A percentile compares a stretch with the other conserved stretches of the same genome.
Conservation (phyloP, 1,140 invertebrate species). For the Battus philenor region DNA sequence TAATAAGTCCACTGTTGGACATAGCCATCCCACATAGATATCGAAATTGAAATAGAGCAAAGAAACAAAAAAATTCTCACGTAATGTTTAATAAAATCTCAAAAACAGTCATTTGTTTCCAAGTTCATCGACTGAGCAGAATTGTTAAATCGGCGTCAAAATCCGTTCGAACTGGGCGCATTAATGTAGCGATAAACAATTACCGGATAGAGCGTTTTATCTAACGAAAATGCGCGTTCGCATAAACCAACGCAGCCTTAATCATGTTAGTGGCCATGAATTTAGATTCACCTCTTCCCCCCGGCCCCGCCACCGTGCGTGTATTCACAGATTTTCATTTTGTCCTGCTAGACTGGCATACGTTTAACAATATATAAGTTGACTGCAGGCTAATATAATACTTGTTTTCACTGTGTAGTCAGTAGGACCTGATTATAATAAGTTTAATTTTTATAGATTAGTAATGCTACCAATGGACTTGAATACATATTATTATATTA, state of each 20-base stretch:
- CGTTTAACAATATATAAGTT: too few relatives aligned
- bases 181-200: slow-evolving; percentile 37
- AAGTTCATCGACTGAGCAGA: slow-evolving; percentile 15
- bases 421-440: too few relatives aligned
- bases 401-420: too few relatives aligned
- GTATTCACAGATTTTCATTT: slow-evolving; percentile 12
- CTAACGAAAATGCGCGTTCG: slow-evolving; percentile 30
- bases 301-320: background rate
- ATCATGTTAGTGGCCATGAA: slow-evolving; percentile 42
- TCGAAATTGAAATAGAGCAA: too few relatives aligned
- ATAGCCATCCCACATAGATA: background rate
- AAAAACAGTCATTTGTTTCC: background rate
- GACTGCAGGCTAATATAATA: too few relatives aligned
- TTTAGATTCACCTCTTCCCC: slow-evolving; percentile 30
- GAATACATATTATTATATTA: too few relatives aligned
- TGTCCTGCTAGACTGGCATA: too few relatives aligned
- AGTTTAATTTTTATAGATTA: too few relatives aligned
- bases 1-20: too few relatives aligned
- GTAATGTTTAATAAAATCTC: background rate
- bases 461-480: too few relatives aligned
- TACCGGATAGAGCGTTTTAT: slow-evolving; percentile 33
- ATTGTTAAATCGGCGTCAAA: slow-evolving; percentile 13
- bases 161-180: slow-evolving; percentile 17
- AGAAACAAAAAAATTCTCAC: background rate
- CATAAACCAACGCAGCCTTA: slow-evolving; percentile 33